Conservation (phyloP, 2,888 invertebrate genomes). For the Drosophila nigricruria region DNA sequence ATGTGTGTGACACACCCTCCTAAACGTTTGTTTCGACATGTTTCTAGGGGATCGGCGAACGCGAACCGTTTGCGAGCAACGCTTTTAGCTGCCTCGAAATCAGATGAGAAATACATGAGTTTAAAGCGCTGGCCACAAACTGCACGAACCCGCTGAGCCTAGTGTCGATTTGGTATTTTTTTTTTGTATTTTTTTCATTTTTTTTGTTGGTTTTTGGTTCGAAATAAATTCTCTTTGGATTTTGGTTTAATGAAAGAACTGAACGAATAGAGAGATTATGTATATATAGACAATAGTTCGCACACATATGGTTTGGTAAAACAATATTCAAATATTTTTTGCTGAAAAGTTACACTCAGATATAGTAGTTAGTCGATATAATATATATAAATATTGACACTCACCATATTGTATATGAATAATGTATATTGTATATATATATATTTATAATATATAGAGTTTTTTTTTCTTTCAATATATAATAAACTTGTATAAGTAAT, state of each 20-base stretch:
- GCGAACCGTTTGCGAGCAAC: slow-evolving; percentile 28
- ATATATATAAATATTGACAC: slow-evolving; percentile 59
- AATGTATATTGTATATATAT: slow-evolving; percentile 52
- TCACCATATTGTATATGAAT: slow-evolving; percentile 65
- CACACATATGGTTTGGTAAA: slow-evolving; percentile 75
- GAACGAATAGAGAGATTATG: slow-evolving; percentile 16
- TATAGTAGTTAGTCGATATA: slow-evolving; percentile 39
- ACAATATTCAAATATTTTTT: slow-evolving; percentile 52
- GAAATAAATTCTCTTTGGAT: slow-evolving; percentile 21
- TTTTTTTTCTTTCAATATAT: slow-evolving; percentile 12
- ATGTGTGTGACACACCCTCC: slow-evolving; percentile 68
- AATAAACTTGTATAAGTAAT: slow-evolving; percentile 74
- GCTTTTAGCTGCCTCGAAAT: slow-evolving; percentile 62
- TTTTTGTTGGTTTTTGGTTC: background rate
- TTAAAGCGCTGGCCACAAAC: slow-evolving; percentile 39
- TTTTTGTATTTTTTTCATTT: background rate
- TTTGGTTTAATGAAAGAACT: slow-evolving; percentile 25
- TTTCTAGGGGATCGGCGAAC: background rate
- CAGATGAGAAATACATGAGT: slow-evolving; percentile 26
- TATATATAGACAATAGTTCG: slow-evolving; percentile 23
- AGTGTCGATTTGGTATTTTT: slow-evolving; percentile 1
- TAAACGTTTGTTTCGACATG: slow-evolving; percentile 11
- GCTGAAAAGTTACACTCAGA: slow-evolving; percentile 46
- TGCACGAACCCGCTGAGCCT: slow-evolving; percentile 3
- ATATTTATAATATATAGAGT: slow-evolving; percentile 30